Evolutionary conservation across 1,140 invertebrate genomes (phyloP), one percentile per base, ranked within the genome.

Genomic region (Lepidostoma basale): DNA sequence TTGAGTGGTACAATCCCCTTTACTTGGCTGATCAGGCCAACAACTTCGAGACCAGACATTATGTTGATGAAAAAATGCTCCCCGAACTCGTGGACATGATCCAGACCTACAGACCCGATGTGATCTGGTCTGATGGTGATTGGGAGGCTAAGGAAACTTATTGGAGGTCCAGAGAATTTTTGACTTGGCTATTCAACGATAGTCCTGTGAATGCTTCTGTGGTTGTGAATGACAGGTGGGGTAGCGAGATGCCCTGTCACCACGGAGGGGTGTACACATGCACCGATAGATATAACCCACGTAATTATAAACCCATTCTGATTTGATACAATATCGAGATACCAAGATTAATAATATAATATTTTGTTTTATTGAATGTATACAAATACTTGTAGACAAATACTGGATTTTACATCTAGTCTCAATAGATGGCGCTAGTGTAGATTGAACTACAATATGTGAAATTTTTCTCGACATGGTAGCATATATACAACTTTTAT

Each of bases 141-240:
- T 93, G 92, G 92, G 92, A 94, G 76, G 89, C 91, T 0, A 74
- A 85, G 0, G 89, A 91, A 73, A 83, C 84, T 0, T 98, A 98
- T 75, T 99, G 90, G 90, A 86, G 86, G 33, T 89, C 92, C 0
- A 88, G 86, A 69, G 88, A 91, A 69, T 89, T 94, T 73, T 81
- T 98, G 1, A 90, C 96, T 6, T 98, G 96, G 95, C 71, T 98
- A 0, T 99, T 97, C 74, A 98, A 98, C 78, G 89, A 96, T 5
- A 98, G 95, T 78, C 95, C 96, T 1, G 93, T 98, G 0, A 91
- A 90, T 75, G 88, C 97, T 56, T 91, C 88, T 4, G 86, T 98
- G 6, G 93, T 97, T 0, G 90, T 90, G 0, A 97, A 97, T 81
- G 92, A 94, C 76, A 84, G 94, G 74, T 96, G 93, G 93, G 95